Percentiles rank a stretch among this genome's conserved stretches.
These are phyloP conservation scores for Andinoacara biseriatus DNA, from an alignment of 2,113 vertebrate genomes.

Conservation along the genomic window DNA sequence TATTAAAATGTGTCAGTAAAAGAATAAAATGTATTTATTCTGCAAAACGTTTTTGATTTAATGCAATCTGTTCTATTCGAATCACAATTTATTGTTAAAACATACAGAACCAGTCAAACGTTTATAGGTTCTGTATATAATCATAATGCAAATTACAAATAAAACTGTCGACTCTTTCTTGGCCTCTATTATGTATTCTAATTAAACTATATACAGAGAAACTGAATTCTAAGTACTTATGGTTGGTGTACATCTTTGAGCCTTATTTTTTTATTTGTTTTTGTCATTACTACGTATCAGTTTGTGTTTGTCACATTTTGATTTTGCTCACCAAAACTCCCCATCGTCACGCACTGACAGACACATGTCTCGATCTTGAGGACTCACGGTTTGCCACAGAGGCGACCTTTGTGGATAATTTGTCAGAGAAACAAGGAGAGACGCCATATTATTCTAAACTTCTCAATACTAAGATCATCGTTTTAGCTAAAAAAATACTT, in stretches of 20 bases:
- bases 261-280: background rate
- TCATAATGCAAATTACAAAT: no score
- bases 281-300: background rate
- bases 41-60: background rate
- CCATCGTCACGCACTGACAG: conserved; percentile 59
- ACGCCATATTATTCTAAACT: background rate
- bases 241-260: background rate
- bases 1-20: background rate
- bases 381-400: conserved; percentile 71
- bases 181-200: no score
- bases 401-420: conserved; percentile 48
- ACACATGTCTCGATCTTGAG: conserved; percentile 54
- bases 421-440: background rate
- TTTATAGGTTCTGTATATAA: no score
- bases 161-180: no score
- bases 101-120: no score
- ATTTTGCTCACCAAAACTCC: conserved; percentile 78
- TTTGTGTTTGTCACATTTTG: background rate
- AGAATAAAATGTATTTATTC: background rate
- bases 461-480: background rate
- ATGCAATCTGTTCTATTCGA: background rate
- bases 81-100: no score
- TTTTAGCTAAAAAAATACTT: background rate
- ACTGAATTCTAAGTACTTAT: background rate
- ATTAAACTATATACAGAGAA: background rate